A percentile compares a stretch with the other conserved stretches of the same genome.
Conservation (phyloP, 1,140 invertebrate species). For the Lutraria rhynchaena region DNA sequence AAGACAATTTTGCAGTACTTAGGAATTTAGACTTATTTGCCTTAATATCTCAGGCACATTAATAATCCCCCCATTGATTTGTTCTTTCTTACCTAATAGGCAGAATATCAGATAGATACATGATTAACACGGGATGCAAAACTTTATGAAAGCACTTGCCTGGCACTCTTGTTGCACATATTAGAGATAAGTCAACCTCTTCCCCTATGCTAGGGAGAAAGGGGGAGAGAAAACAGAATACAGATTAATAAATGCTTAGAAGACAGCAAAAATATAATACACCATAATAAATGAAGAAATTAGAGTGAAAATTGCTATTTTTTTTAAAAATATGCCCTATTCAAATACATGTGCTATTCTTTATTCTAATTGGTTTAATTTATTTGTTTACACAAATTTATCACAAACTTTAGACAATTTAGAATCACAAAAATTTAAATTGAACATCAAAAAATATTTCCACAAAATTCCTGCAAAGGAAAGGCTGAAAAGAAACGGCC, state of each 20-base stretch:
- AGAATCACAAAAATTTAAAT: slow-evolving; percentile 28
- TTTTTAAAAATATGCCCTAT: not conserved
- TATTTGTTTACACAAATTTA: not conserved
- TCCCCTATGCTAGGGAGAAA: slow-evolving; percentile 63
- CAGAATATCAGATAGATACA: not conserved
- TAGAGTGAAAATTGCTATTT: not conserved
- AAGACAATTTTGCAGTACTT: no score
- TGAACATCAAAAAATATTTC: slow-evolving; percentile 25
- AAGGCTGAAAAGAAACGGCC: slow-evolving; percentile 43
- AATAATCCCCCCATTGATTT: no score
- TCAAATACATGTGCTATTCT: slow-evolving; percentile 56
- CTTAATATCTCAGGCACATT: no score
- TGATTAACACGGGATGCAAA: slow-evolving; percentile 6
- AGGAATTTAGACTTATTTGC: no score
- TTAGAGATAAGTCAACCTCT: slow-evolving; percentile 57
- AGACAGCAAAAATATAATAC: slow-evolving; percentile 41
- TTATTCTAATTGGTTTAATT: not conserved
- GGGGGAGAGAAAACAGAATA: slow-evolving; percentile 60
- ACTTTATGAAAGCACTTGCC: slow-evolving; percentile 59
- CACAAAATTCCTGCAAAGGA: slow-evolving; percentile 49
- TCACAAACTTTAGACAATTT: not conserved
- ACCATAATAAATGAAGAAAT: not conserved
- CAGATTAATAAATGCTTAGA: slow-evolving; percentile 47
- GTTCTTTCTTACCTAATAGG: no score
- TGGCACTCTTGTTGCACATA: slow-evolving; percentile 50